Evolutionary conservation across 2,113 vertebrate genomes (phyloP).

Genomic region (Eonycteris spelaea): DNA sequence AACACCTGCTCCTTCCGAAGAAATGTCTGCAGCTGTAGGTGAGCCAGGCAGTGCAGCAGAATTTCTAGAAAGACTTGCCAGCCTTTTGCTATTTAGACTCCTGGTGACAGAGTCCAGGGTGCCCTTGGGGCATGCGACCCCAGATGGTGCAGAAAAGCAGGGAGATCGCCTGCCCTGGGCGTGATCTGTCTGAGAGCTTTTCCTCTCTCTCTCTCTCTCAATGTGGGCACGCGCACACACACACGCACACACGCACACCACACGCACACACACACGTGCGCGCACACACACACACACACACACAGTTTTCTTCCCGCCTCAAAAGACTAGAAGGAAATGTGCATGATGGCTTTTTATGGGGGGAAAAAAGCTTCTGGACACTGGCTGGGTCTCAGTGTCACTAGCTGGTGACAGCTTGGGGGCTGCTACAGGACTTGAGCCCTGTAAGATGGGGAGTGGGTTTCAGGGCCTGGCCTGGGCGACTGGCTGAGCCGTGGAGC

Average conservation of each 20-base stretch:
- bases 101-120: not conserved
- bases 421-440: not conserved
- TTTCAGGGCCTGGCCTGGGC: not conserved
- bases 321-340: not conserved
- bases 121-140: not conserved
- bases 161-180: not conserved
- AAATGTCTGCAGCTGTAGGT: constrained; percentile 7
- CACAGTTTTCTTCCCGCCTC: not conserved
- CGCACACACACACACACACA: not conserved
- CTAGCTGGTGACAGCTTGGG: not conserved
- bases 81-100: not conserved
- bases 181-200: not conserved
- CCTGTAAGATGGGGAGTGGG: not conserved
- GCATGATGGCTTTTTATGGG: not conserved
- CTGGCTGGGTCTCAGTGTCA: not conserved
- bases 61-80: constrained; percentile 43
- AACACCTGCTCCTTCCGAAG: constrained; percentile 24
- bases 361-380: not conserved
- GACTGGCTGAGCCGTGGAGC: not conserved
- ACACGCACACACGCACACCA: not conserved
- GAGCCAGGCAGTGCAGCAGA: not conserved
- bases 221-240: not conserved
- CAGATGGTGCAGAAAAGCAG: not conserved
- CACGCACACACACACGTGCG: not conserved
- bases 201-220: not conserved